These are phyloP conservation scores for Mallotus villosus DNA, from an alignment of 2,797 vertebrate genomes.

Conservation along the genomic window DNA sequence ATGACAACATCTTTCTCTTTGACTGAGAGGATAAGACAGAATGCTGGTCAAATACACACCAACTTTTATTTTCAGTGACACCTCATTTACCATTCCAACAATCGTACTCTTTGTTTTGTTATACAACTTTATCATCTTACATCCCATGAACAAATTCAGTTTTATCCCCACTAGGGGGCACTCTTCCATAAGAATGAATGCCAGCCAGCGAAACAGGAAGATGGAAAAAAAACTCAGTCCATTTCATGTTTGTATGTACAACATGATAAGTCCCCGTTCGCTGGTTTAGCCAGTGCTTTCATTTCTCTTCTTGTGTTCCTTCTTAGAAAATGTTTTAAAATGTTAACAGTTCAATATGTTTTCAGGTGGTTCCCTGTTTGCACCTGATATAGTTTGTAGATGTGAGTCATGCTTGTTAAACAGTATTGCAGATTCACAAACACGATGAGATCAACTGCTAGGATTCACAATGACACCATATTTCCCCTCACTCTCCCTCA, in stretches of 20 bases:
- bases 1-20: constrained; percentile 54
- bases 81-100: neutral
- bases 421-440: constrained; percentile 32
- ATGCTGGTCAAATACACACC: constrained; percentile 16
- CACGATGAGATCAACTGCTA: constrained; percentile 44
- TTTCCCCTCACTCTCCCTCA: constrained; percentile 57
- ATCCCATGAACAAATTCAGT: constrained; percentile 10
- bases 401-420: constrained; percentile 26
- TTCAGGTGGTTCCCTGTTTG: neutral
- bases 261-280: neutral
- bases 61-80: constrained; percentile 34
- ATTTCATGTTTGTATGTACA: constrained; percentile 19
- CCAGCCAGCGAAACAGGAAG: neutral
- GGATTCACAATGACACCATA: constrained; percentile 49
- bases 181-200: constrained; percentile 56
- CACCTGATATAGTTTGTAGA: neutral
- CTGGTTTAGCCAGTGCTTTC: neutral
- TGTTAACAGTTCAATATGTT: neutral
- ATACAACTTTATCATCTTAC: no score
- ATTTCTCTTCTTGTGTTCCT: neutral
- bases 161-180: constrained; percentile 64
- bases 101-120: no score
- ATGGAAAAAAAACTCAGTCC: constrained; percentile 5
- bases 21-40: neutral
- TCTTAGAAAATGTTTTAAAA: neutral